phyloP scores from a whole-genome alignment of 2,888 invertebrate genomes.

The Spodoptera picta region DNA sequence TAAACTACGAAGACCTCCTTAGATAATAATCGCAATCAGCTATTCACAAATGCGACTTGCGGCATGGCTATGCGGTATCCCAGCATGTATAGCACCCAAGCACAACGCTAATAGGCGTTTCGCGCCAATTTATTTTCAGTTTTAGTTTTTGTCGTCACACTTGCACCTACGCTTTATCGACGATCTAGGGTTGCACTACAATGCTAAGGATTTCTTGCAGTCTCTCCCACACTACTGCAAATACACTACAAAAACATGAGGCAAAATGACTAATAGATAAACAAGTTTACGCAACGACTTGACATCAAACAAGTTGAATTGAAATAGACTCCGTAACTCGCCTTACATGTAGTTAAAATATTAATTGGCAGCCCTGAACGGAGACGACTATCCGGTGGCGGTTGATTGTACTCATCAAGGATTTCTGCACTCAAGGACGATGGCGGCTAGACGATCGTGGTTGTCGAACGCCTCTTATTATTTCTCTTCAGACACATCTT shows the following conservation, averaged over 20 bases:
- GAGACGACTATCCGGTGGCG: conserved; percentile 84
- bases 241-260: conserved; percentile 33
- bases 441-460: conserved; percentile 81
- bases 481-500: conserved; percentile 84
- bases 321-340: conserved; percentile 58
- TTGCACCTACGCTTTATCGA: conserved; percentile 75
- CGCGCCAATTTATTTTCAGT: conserved; percentile 80
- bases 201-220: conserved; percentile 3
- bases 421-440: conserved; percentile 88
- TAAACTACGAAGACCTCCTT: conserved; percentile 56
- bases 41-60: conserved; percentile 77
- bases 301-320: conserved; percentile 64
- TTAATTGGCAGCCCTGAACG: conserved; percentile 84
- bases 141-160: conserved; percentile 79
- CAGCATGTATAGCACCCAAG: conserved; percentile 67
- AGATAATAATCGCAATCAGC: conserved; percentile 60
- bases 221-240: neutral
- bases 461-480: conserved; percentile 85
- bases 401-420: conserved; percentile 89
- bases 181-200: conserved; percentile 69
- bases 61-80: conserved; percentile 59
- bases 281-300: conserved; percentile 59
- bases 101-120: conserved; percentile 75
- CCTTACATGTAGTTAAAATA: conserved; percentile 71
- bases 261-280: conserved; percentile 53